These are phyloP conservation scores for Papilio xuthus DNA, from an alignment of 1,140 invertebrate genomes.

Conservation along the genomic window DNA sequence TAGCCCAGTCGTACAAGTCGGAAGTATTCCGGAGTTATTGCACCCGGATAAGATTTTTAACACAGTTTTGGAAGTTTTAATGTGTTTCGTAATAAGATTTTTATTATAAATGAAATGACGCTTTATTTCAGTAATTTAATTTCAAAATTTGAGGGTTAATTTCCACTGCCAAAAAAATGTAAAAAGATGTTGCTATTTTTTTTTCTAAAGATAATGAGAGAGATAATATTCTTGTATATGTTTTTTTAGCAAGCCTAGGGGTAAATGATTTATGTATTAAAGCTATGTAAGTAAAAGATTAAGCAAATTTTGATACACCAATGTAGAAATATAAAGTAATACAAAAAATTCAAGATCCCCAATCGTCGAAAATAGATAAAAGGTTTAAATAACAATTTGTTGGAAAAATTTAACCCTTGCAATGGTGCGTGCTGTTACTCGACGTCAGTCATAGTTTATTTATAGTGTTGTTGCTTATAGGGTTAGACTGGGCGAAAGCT, in stretches of 20 bases:
- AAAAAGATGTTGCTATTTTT: too few relatives aligned
- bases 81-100: not conserved
- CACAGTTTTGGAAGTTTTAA: constrained; percentile 17
- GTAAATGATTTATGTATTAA: too few relatives aligned
- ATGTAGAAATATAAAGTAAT: not conserved
- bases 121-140: not conserved
- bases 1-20: not conserved
- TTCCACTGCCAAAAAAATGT: not conserved
- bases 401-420: not conserved
- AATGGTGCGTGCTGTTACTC: constrained; percentile 14
- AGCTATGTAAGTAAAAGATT: not conserved
- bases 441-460: constrained; percentile 27
- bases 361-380: not conserved
- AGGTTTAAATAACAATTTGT: not conserved
- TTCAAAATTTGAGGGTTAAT: not conserved
- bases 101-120: not conserved
- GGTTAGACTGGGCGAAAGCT: constrained; percentile 10
- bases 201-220: too few relatives aligned
- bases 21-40: constrained; percentile 29
- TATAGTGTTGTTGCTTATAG: not conserved
- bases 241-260: too few relatives aligned
- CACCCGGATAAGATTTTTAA: constrained; percentile 23
- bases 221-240: too few relatives aligned
- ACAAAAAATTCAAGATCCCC: not conserved
- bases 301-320: not conserved